Evolutionary conservation across 2,888 invertebrate species (phyloP).

Genomic region (Chalcosyrphus nemorum): DNA sequence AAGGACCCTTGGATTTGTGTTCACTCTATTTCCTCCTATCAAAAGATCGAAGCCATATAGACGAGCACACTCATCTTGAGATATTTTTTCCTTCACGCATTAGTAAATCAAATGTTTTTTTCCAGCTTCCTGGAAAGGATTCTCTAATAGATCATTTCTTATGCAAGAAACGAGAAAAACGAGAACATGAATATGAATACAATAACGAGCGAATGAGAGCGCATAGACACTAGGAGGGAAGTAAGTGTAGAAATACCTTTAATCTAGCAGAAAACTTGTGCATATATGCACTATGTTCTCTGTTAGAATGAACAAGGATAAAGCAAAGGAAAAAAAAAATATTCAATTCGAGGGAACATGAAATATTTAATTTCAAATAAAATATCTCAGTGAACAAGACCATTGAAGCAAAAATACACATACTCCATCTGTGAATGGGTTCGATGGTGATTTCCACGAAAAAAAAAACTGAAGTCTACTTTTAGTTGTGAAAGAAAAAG

Average conservation of each 20-base stretch:
- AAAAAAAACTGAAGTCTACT: no score
- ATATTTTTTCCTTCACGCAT: conserved; percentile 29
- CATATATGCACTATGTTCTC: background rate
- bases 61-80: conserved; percentile 25
- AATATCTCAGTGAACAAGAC: conserved; percentile 17
- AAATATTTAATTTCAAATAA: conserved; percentile 22
- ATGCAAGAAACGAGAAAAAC: background rate
- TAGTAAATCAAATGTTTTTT: conserved; percentile 19
- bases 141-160: background rate
- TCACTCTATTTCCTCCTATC: conserved; percentile 39
- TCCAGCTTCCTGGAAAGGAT: conserved; percentile 15
- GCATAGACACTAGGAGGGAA: background rate
- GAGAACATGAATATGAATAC: conserved; percentile 27
- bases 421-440: conserved; percentile 21
- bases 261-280: conserved; percentile 27
- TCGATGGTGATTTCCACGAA: no score
- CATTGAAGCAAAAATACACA: conserved; percentile 33
- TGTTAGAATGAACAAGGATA: background rate
- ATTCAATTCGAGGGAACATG: background rate
- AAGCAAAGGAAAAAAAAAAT: background rate
- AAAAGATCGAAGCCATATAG: conserved; percentile 47
- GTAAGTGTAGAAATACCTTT: conserved; percentile 13
- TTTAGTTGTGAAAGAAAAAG: no score
- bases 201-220: conserved; percentile 3
- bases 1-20: conserved; percentile 34